These are phyloP conservation scores for Microctenopoma steveboyesi DNA, from an alignment of 2,797 vertebrate genomes.

Conservation along the genomic window DNA sequence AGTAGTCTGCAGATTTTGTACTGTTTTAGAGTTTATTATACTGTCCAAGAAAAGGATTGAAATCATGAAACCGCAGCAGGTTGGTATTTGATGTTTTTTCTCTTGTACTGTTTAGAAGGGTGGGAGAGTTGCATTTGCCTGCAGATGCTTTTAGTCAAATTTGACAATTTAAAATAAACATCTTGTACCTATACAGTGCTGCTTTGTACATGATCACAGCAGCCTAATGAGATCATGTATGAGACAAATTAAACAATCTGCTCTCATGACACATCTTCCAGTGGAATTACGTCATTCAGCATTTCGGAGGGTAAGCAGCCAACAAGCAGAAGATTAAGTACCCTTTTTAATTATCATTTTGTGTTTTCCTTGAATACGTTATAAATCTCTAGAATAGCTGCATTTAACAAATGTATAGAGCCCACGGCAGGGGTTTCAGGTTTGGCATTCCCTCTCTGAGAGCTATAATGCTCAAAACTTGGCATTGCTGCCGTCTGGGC, in stretches of 20 bases:
- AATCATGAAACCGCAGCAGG: conserved; percentile 34
- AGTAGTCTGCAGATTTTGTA: conserved; percentile 47
- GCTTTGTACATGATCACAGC: conserved; percentile 1
- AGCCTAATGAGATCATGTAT: conserved; percentile 3
- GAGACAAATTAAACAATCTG: conserved; percentile 16
- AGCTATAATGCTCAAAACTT: conserved; percentile 71
- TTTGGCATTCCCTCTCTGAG: conserved; percentile 68
- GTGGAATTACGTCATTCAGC: conserved; percentile 11
- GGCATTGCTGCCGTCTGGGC: conserved; percentile 70
- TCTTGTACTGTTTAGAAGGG: conserved; percentile 16
- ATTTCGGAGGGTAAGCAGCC: conserved; percentile 20
- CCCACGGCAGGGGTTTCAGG: conserved; percentile 55
- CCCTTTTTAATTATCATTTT: conserved; percentile 48
- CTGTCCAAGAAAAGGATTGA: conserved; percentile 40
- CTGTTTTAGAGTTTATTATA: conserved; percentile 67
- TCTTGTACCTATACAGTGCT: background rate
- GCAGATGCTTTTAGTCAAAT: conserved; percentile 8
- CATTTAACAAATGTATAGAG: conserved; percentile 57
- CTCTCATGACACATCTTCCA: conserved; percentile 1
- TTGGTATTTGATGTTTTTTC: conserved; percentile 17
- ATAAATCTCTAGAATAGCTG: conserved; percentile 55
- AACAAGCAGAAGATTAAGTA: conserved; percentile 49
- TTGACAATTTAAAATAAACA: conserved; percentile 35
- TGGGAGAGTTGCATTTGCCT: conserved; percentile 14
- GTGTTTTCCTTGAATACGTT: conserved; percentile 37